Evolutionary conservation across 37 sponge, comb jelly and placozoan genomes (phyloP).

Genomic region (Amphimedon queenslandica): DNA sequence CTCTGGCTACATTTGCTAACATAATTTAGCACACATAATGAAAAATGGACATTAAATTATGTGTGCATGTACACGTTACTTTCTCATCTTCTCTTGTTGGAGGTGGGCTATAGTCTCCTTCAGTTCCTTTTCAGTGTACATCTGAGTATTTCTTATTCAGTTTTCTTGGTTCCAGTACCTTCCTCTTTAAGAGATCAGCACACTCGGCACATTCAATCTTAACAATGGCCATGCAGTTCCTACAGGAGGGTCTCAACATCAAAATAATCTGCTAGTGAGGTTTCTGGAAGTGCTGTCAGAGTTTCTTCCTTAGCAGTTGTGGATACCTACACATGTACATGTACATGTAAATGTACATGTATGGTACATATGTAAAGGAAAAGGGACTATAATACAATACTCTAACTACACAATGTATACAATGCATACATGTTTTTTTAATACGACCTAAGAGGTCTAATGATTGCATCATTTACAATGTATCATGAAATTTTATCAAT

Average conservation of each 20-base stretch:
- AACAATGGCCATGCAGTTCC: conserved; percentile 38
- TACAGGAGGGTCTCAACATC: conserved; percentile 1
- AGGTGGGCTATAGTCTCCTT: not conserved
- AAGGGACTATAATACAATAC: not conserved
- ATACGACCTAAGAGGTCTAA: too few species aligned
- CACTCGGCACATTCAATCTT: conserved; percentile 43
- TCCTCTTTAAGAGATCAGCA: conserved; percentile 40
- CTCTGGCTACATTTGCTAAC: too few species aligned
- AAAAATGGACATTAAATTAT: too few species aligned
- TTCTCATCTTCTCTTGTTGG: too few species aligned
- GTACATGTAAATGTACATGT: not conserved
- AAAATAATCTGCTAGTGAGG: conserved; percentile 2
- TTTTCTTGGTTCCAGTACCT: conserved; percentile 31
- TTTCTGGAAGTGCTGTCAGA: not conserved
- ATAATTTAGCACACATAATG: too few species aligned
- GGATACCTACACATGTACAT: not conserved
- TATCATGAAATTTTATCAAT: too few species aligned
- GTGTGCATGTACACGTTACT: too few species aligned
- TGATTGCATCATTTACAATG: too few species aligned
- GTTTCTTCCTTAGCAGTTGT: not conserved
- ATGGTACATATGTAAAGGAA: not conserved
- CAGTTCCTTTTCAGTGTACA: conserved; percentile 11
- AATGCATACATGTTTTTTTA: too few species aligned
- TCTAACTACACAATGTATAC: too few species aligned
- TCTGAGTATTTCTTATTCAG: conserved; percentile 32